phyloP scores from a whole-genome alignment of 2,888 invertebrate species.

The Ceriagrion tenellum region DNA sequence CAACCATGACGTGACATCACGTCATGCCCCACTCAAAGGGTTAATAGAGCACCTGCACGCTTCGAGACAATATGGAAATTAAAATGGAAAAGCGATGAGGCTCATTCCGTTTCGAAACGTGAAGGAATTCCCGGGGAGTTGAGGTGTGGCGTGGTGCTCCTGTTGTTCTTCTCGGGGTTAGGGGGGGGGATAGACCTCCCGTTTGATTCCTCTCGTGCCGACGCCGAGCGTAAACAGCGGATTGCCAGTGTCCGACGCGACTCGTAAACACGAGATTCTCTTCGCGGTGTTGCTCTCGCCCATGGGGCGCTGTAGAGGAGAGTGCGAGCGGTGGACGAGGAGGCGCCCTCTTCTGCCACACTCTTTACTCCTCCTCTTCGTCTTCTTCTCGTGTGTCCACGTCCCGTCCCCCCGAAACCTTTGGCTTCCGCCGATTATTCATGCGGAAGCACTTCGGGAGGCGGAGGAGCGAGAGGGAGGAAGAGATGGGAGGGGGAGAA shows the following conservation, averaged over 20 bases:
- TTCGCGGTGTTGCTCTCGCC: background rate
- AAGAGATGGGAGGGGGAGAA: no score
- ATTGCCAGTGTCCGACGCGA: background rate
- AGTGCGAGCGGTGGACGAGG: background rate
- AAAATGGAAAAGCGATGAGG: no score
- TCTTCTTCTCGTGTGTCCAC: no score
- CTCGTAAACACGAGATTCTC: constrained; percentile 12
- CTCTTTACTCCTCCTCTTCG: no score
- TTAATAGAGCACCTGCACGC: no score
- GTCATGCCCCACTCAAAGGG: no score
- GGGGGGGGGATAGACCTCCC: no score
- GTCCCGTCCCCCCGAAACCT: background rate
- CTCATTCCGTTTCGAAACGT: no score
- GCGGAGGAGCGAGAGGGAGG: background rate
- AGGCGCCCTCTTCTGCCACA: background rate
- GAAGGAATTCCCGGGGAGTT: background rate
- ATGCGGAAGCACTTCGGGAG: constrained; percentile 6
- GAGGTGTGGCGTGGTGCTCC: background rate
- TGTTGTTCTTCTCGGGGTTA: background rate
- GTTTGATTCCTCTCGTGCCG: background rate
- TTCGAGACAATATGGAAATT: no score
- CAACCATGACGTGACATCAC: no score
- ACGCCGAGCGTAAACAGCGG: background rate
- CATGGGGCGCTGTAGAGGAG: background rate
- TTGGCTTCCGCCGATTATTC: constrained; percentile 39